Evolutionary conservation across 2,797 vertebrate genomes (phyloP), one percentile per base, ranked within the genome.

Genomic region (Pangasius mekongensis): DNA sequence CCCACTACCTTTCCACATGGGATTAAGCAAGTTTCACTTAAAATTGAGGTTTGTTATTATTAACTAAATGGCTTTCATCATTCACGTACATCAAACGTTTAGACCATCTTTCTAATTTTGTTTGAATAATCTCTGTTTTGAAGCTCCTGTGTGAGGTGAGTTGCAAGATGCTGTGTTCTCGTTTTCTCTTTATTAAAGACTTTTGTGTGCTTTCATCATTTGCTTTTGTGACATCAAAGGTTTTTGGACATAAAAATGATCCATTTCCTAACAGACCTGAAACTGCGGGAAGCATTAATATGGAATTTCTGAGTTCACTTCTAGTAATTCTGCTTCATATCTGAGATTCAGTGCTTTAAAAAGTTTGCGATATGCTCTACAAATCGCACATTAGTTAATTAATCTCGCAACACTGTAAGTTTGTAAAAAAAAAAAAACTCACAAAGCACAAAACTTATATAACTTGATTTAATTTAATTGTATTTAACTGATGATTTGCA

Each of bases 181-280:
- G 13, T 85, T 73, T 36, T 20, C 54, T 85, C 49, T 58, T 73
- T 85, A 73, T 56, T 58, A 60, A 85, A 85, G 52, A 56, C 47
- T 56, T 67, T 66, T 84, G 30, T 85, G 64, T 56, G 67, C 69
- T 85, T 85, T 85, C 84, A 85, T 85, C 69, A 85, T 74, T 43
- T 85, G 67, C 52, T 85, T 85, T 74, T 73, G 30, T 0, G 9
- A 85, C 84, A 74, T 85, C 33, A 85, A 85, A 85, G 67, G 33
- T 60, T 81, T 81, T 7, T 3, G 30, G 13, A n/a, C 67, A 74
- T 58, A n/a, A 39, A 49, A 81, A 73, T 39, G 49, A 71, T 56
- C 49, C 67, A 39, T 85, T 85, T 85, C 22, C 30, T 58, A 39
- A 73, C 52, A 85, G 49, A 85, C 9, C 33, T 39, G 20, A 47